phyloP scores from a whole-genome alignment of 2,888 invertebrate species.

The Mythimna ferrago region DNA sequence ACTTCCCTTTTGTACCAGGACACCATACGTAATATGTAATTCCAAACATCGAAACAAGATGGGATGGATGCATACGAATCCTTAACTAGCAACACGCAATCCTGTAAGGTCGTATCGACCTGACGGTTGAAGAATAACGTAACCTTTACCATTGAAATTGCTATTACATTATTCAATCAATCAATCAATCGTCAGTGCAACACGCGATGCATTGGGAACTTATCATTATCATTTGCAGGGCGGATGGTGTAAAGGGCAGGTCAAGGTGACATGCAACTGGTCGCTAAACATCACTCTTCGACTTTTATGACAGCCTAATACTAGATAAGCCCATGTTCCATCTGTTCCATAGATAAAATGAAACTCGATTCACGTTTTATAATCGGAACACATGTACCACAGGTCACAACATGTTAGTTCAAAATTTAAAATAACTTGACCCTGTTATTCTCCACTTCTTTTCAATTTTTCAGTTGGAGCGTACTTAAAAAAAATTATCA shows the following conservation, averaged over 20 bases:
- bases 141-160: conserved; percentile 19
- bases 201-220: conserved; percentile 5
- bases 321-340: background rate
- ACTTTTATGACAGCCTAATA: background rate
- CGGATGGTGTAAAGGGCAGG: background rate
- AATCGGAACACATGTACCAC: background rate
- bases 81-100: background rate
- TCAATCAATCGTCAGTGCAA: conserved; percentile 14
- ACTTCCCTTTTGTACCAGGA: background rate
- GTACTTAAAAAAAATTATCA: conserved; percentile 4
- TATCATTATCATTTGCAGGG: background rate
- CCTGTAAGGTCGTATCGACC: background rate
- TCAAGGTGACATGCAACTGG: background rate
- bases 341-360: background rate
- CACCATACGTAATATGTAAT: background rate
- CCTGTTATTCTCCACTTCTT: background rate
- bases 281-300: background rate
- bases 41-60: too few relatives aligned
- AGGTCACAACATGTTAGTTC: background rate
- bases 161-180: conserved; percentile 25
- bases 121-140: conserved; percentile 1
- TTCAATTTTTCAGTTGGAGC: conserved; percentile 4
- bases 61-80: background rate
- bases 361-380: background rate
- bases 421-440: conserved; percentile 1